Evolutionary conservation across 1,140 invertebrate genomes (phyloP).

Genomic region (Euschistus heros): DNA sequence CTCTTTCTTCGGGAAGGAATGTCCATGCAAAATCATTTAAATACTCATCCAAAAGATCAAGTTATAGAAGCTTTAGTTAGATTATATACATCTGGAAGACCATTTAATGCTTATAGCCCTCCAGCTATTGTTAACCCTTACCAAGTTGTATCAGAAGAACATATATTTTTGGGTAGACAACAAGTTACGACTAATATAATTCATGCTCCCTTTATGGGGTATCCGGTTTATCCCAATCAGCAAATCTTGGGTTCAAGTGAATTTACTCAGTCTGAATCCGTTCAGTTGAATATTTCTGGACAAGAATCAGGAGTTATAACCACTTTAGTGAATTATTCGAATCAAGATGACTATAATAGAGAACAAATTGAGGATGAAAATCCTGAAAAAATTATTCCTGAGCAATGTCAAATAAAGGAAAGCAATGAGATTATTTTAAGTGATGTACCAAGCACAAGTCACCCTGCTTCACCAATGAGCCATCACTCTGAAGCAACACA

Average conservation of each 20-base stretch:
- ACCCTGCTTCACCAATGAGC: slow-evolving; percentile 1
- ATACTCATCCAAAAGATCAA: slow-evolving; percentile 75
- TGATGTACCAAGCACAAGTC: background rate
- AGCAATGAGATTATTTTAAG: background rate
- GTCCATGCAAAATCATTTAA: slow-evolving; percentile 61
- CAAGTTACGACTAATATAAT: slow-evolving; percentile 22
- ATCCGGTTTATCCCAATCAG: slow-evolving; percentile 19
- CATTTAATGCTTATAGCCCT: background rate
- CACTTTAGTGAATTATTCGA: slow-evolving; percentile 5
- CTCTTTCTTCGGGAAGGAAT: slow-evolving; percentile 69
- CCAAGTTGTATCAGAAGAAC: slow-evolving; percentile 24
- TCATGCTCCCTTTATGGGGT: slow-evolving; percentile 20
- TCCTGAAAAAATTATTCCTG: no score
- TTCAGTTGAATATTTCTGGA: slow-evolving; percentile 7
- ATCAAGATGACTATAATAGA: background rate
- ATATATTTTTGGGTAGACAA: slow-evolving; percentile 18
- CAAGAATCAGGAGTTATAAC: slow-evolving; percentile 2
- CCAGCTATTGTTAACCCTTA: slow-evolving; percentile 21
- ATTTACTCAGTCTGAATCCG: background rate
- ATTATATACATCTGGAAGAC: slow-evolving; percentile 31
- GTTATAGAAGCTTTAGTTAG: slow-evolving; percentile 65
- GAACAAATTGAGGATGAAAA: slow-evolving; percentile 11
- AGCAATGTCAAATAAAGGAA: background rate
- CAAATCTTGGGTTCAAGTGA: slow-evolving; percentile 4
- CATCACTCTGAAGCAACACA: slow-evolving; percentile 4